phyloP scores from a whole-genome alignment of 1,140 invertebrate species.

The Heliconius eleuchia region DNA sequence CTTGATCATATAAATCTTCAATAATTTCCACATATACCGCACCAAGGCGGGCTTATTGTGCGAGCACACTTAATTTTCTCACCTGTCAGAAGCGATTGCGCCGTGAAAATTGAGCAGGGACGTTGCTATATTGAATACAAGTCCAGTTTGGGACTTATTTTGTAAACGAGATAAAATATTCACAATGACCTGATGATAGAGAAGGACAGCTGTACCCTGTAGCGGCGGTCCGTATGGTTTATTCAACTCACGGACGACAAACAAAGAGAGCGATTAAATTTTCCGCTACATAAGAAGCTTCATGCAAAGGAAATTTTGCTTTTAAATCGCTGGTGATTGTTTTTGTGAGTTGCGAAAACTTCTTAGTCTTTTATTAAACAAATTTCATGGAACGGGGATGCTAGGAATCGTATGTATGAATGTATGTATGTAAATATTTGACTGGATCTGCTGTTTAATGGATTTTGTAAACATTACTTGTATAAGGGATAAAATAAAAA shows the following conservation, averaged over 20 bases:
- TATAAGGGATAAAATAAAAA: neutral
- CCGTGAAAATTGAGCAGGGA: conserved; percentile 62
- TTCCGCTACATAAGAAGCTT: conserved; percentile 73
- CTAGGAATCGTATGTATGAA: neutral
- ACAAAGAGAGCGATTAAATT: conserved; percentile 76
- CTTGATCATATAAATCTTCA: conserved; percentile 27
- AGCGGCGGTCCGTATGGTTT: conserved; percentile 58
- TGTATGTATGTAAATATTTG: neutral
- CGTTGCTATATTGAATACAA: conserved; percentile 55
- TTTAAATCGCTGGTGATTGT: conserved; percentile 46
- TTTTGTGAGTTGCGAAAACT: conserved; percentile 39
- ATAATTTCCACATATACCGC: conserved; percentile 37
- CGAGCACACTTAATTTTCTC: conserved; percentile 52
- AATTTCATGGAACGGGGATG: conserved; percentile 2
- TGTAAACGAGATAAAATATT: conserved; percentile 53
- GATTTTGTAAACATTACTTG: neutral
- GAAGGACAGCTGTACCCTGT: conserved; percentile 45
- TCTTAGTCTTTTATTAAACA: conserved; percentile 31
- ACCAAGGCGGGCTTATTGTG: conserved; percentile 37
- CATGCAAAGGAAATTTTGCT: conserved; percentile 56
- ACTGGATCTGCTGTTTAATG: neutral
- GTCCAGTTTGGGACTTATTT: conserved; percentile 53
- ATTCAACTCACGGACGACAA: conserved; percentile 71
- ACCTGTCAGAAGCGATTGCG: conserved; percentile 61
- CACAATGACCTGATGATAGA: conserved; percentile 40